phyloP scores from a whole-genome alignment of 2,888 invertebrate genomes.

The Nomada fucata region DNA sequence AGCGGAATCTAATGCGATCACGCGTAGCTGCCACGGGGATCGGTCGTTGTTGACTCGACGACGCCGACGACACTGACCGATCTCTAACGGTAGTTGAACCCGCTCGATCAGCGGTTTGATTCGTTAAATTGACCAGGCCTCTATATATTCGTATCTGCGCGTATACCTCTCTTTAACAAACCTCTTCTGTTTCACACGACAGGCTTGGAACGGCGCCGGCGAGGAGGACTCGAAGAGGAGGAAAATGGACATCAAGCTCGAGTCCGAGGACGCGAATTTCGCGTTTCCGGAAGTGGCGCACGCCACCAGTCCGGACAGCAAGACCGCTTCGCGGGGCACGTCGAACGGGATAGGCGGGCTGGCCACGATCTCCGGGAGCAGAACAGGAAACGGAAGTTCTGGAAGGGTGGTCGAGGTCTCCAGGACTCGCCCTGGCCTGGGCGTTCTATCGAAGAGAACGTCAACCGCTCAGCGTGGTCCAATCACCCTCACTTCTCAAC shows the following conservation, averaged over 20 bases:
- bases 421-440: conserved; percentile 85
- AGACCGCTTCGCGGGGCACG: conserved; percentile 66
- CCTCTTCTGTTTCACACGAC: conserved; percentile 43
- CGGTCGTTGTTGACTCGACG: conserved; percentile 48
- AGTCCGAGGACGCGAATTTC: conserved; percentile 90
- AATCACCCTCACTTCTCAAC: conserved; percentile 88
- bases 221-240: conserved; percentile 86
- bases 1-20: conserved; percentile 50
- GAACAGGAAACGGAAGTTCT: conserved; percentile 83
- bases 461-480: conserved; percentile 87
- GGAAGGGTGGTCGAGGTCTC: conserved; percentile 85
- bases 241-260: conserved; percentile 89
- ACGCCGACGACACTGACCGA: conserved; percentile 57
- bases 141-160: conserved; percentile 24
- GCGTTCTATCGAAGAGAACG: conserved; percentile 85
- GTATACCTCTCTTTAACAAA: conserved; percentile 28
- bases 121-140: conserved; percentile 67
- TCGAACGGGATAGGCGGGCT: conserved; percentile 67
- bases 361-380: conserved; percentile 68
- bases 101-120: conserved; percentile 65
- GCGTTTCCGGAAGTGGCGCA: conserved; percentile 86
- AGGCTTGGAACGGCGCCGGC: conserved; percentile 81
- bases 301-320: conserved; percentile 73
- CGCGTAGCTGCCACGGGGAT: conserved; percentile 45
- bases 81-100: conserved; percentile 78